These are phyloP conservation scores for Zoanthus sansibaricus DNA, from an alignment of 92 coral and sea anemone species.

Conservation along the genomic window DNA sequence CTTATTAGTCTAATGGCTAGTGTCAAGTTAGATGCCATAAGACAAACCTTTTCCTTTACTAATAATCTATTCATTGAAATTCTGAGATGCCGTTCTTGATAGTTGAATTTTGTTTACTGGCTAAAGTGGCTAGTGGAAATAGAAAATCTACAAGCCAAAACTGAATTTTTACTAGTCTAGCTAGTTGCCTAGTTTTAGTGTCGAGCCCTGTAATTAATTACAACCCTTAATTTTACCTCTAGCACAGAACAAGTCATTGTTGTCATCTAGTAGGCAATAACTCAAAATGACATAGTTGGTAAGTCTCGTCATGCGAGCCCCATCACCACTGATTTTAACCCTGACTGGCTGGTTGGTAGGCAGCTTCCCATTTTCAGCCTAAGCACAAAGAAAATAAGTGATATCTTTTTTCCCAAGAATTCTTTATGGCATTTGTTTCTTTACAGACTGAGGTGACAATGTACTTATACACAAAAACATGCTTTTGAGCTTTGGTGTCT, in stretches of 20 bases:
- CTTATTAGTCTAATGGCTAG: no score
- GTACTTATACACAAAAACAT: background rate
- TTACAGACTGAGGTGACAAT: background rate
- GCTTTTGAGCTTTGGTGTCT: background rate
- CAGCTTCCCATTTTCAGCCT: background rate
- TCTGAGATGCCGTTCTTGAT: no score
- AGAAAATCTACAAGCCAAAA: no score
- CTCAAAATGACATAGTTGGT: background rate
- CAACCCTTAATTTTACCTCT: background rate
- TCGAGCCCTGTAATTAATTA: background rate
- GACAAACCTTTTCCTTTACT: no score
- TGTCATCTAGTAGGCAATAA: background rate
- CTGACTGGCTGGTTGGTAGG: background rate
- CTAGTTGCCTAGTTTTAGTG: background rate
- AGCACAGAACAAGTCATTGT: background rate
- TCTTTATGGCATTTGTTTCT: background rate
- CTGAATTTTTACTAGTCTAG: background rate
- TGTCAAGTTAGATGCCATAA: no score
- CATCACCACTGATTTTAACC: background rate
- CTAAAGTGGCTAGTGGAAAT: no score
- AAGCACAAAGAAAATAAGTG: background rate
- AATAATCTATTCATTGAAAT: no score
- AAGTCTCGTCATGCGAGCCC: background rate
- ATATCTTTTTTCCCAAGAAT: background rate
- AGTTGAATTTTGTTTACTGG: no score